Percentiles rank a stretch among this genome's conserved stretches.
Conservation (phyloP, 2,797 vertebrate genomes). For the Sitta carolinensis region DNA sequence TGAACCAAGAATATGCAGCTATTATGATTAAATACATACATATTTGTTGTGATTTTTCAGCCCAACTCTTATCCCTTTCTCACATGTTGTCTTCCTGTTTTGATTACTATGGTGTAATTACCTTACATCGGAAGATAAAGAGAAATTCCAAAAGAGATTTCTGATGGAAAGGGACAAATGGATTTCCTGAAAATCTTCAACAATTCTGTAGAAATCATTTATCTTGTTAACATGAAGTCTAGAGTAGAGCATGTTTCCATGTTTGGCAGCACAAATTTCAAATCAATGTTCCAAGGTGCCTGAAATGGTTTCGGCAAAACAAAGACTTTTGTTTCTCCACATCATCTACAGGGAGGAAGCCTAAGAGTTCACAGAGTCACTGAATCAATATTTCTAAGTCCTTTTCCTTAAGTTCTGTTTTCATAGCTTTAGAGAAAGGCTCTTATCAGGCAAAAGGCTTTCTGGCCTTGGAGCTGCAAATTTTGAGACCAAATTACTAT, state of each 20-base stretch:
- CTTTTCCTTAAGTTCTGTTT: not conserved
- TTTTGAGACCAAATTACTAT: not conserved
- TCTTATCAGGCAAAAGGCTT: not conserved
- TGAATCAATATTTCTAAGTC: not conserved
- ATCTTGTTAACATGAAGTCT: not conserved
- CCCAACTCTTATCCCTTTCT: not conserved
- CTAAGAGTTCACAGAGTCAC: not conserved
- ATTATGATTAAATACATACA: not conserved
- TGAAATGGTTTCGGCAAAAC: not conserved
- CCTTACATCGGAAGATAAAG: not conserved
- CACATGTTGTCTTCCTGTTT: fast-evolving
- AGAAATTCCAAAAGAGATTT: not conserved
- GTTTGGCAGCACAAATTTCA: not conserved
- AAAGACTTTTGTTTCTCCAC: not conserved
- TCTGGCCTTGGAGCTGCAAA: not conserved
- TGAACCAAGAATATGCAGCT: not conserved
- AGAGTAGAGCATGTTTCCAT: not conserved
- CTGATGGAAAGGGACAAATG: not conserved
- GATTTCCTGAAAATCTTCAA: not conserved
- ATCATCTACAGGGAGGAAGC: not conserved
- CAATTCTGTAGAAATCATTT: not conserved
- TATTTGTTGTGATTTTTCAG: not conserved
- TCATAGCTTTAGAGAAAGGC: not conserved
- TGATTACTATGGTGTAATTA: not conserved
- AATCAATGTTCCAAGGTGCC: not conserved